A percentile compares a stretch with the other conserved stretches of the same genome.
Evolutionary conservation across 2,113 vertebrate species (phyloP).

Genomic region (Tor tambroides): DNA sequence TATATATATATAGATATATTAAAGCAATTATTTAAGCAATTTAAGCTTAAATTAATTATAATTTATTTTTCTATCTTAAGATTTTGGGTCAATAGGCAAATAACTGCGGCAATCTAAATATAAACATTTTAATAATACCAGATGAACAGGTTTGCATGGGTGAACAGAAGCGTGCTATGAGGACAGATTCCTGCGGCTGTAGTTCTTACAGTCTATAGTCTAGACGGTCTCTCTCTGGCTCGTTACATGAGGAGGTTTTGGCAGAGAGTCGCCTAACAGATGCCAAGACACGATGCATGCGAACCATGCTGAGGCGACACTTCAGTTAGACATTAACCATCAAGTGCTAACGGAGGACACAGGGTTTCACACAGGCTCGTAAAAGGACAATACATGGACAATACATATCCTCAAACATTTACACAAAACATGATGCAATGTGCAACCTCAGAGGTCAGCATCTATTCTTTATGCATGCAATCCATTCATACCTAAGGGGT

Average conservation of each 20-base stretch:
- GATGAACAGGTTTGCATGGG: neutral
- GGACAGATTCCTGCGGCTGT: neutral
- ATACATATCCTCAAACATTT: neutral
- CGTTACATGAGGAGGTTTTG: conserved; percentile 24
- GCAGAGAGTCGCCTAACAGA: neutral
- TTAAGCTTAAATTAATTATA: neutral
- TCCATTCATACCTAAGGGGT: neutral
- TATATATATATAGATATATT: too few species aligned
- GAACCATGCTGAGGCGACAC: neutral
- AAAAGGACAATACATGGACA: neutral
- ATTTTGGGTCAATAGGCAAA: neutral
- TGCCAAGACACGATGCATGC: conserved; percentile 17
- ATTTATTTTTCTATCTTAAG: neutral
- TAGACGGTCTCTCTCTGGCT: conserved; percentile 23
- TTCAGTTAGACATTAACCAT: conserved; percentile 51
- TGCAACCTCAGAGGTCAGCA: neutral
- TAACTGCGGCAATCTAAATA: neutral
- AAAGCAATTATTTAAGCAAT: neutral
- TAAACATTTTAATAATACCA: neutral
- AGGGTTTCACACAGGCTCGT: neutral
- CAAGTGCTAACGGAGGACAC: neutral
- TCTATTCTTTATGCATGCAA: neutral
- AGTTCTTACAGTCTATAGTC: neutral
- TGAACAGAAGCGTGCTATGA: neutral
- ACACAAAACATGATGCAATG: neutral